Conservation (phyloP, 2,888 invertebrate species). For the Orchestes rusci region DNA sequence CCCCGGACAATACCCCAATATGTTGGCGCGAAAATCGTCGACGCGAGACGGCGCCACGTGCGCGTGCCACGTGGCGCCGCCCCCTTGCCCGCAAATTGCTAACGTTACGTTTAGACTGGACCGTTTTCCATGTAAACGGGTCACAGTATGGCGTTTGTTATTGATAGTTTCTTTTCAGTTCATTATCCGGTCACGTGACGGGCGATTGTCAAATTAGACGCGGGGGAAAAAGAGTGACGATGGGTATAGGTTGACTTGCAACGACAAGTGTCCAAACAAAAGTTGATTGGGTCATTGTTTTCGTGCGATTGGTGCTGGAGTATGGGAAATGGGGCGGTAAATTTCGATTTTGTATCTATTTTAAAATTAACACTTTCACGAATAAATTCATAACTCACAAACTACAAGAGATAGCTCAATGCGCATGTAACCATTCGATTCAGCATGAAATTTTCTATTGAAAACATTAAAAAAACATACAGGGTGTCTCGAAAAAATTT, state of each 20-base stretch:
- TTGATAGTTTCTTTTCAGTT: conserved; percentile 45
- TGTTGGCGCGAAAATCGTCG: conserved; percentile 22
- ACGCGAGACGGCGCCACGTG: conserved; percentile 22
- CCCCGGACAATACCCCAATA: conserved; percentile 22
- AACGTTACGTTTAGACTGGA: conserved; percentile 13
- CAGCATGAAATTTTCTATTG: too few relatives aligned
- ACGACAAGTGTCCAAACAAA: conserved; percentile 19
- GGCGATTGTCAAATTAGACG: conserved; percentile 23
- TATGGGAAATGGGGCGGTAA: too few relatives aligned
- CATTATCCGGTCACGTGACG: conserved; percentile 45
- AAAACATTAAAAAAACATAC: too few relatives aligned
- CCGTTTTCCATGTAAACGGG: neutral
- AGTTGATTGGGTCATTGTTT: conserved; percentile 18
- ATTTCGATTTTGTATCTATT: too few relatives aligned
- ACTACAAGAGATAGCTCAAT: too few relatives aligned
- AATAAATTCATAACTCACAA: too few relatives aligned
- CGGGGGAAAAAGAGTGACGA: conserved; percentile 16
- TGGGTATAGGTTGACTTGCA: conserved; percentile 11
- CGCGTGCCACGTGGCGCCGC: conserved; percentile 43
- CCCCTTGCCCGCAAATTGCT: conserved; percentile 45
- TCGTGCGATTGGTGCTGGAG: neutral
- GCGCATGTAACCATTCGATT: too few relatives aligned
- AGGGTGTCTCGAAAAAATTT: too few relatives aligned
- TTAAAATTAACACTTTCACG: too few relatives aligned
- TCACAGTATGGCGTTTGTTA: conserved; percentile 41